These are phyloP conservation scores for Philaethria dido DNA, from an alignment of 2,888 invertebrate species.

Conservation along the genomic window DNA sequence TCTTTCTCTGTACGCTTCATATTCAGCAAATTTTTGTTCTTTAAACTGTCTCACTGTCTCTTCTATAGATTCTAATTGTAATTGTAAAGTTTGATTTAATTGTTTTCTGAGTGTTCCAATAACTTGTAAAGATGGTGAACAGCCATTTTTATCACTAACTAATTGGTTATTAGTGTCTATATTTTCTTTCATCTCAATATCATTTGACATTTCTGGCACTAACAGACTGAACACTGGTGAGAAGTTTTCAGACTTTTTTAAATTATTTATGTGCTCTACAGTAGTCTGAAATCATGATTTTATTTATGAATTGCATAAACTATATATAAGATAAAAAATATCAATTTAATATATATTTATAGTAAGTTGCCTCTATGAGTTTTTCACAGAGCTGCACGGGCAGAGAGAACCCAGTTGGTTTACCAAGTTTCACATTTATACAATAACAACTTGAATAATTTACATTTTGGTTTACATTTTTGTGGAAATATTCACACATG, in stretches of 20 bases:
- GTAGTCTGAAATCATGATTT: conserved; percentile 76
- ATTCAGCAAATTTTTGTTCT: conserved; percentile 88
- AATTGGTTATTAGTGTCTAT: conserved; percentile 71
- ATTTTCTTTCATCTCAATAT: conserved; percentile 79
- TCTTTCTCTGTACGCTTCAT: conserved; percentile 89
- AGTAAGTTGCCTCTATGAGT: too few relatives aligned
- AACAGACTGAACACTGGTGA: conserved; percentile 89
- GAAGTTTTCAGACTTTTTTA: conserved; percentile 86
- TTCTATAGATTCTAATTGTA: conserved; percentile 88
- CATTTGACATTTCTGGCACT: conserved; percentile 82
- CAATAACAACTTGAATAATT: too few relatives aligned
- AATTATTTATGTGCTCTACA: conserved; percentile 82
- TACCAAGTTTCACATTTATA: too few relatives aligned
- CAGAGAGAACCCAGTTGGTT: too few relatives aligned
- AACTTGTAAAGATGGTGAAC: conserved; percentile 80
- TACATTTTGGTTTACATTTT: neutral
- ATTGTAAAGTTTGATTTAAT: conserved; percentile 87
- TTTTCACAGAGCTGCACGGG: too few relatives aligned
- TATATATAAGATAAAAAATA: neutral
- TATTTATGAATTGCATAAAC: conserved; percentile 10
- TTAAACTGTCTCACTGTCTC: conserved; percentile 90
- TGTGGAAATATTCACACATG: neutral
- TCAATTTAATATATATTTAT: too few relatives aligned
- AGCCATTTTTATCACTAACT: conserved; percentile 63
- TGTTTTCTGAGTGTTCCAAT: conserved; percentile 86